These are phyloP conservation scores for Anorthoa munda DNA, from an alignment of 2,888 invertebrate species.

Conservation along the genomic window DNA sequence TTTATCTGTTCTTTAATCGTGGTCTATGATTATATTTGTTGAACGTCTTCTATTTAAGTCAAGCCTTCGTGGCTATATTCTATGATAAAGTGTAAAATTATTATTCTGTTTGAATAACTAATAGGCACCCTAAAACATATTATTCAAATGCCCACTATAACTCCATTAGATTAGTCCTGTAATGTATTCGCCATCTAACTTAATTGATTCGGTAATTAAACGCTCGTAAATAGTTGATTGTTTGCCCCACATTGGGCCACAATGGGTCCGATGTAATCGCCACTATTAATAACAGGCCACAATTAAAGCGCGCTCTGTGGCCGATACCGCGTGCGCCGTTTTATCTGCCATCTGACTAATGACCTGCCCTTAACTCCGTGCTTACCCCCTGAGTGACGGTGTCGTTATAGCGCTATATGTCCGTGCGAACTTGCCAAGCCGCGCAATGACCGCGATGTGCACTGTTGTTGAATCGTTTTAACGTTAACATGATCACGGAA, in stretches of 20 bases:
- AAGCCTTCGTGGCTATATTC: no score
- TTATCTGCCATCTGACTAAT: constrained; percentile 68
- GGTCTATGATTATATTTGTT: background rate
- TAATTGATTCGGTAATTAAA: constrained; percentile 62
- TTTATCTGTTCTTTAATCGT: constrained; percentile 4
- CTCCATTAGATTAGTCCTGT: constrained; percentile 19
- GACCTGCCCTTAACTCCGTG: constrained; percentile 55
- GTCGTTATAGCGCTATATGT: constrained; percentile 18
- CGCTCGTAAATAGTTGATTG: constrained; percentile 58
- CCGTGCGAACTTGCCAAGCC: constrained; percentile 11
- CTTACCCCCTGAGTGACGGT: constrained; percentile 20
- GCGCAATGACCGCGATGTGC: background rate
- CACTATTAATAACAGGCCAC: constrained; percentile 68
- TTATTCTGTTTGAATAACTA: background rate
- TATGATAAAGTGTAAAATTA: background rate
- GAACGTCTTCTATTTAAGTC: background rate
- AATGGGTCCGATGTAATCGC: constrained; percentile 63
- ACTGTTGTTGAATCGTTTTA: constrained; percentile 25
- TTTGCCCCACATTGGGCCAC: constrained; percentile 51
- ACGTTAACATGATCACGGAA: constrained; percentile 18
- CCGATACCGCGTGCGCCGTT: constrained; percentile 65
- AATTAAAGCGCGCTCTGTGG: constrained; percentile 72
- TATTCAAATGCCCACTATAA: background rate
- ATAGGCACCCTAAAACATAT: background rate
- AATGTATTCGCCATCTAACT: constrained; percentile 18